Evolutionary conservation across 2,113 vertebrate genomes (phyloP).

Genomic region (Arvicanthis niloticus): DNA sequence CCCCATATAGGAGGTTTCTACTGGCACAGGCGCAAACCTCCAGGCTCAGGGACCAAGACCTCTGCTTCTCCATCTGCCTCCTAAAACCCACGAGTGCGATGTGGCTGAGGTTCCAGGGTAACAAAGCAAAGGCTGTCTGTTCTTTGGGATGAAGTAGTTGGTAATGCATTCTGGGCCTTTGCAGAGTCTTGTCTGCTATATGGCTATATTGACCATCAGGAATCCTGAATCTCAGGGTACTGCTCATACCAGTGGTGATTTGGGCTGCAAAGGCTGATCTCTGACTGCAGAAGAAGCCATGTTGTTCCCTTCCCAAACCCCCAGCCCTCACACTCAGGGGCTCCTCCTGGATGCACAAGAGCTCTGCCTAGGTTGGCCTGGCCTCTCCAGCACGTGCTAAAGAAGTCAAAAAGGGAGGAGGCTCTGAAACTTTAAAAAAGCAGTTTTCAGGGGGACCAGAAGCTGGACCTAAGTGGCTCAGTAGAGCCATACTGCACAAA

Average conservation of each 20-base stretch:
- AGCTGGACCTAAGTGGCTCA: not conserved
- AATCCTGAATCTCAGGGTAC: accelerated
- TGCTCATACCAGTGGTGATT: no score
- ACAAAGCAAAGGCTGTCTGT: accelerated
- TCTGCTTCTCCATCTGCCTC: not conserved
- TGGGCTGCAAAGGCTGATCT: accelerated
- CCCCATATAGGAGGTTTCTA: not conserved
- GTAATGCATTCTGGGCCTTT: not conserved
- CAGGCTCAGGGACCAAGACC: not conserved
- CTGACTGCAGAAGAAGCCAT: accelerated
- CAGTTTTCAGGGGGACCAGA: not conserved
- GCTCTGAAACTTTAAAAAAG: not conserved
- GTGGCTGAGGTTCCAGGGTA: not conserved
- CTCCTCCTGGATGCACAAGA: not conserved
- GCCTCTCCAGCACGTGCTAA: not conserved
- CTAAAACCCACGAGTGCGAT: not conserved
- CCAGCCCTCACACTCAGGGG: accelerated
- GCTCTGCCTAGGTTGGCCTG: not conserved
- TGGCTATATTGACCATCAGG: not conserved
- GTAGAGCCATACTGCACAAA: accelerated
- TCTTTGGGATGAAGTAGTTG: no score
- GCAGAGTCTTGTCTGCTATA: not conserved
- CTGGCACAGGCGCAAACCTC: accelerated
- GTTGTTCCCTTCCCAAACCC: not conserved
- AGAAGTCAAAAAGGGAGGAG: not conserved